Percentiles rank a stretch among this genome's conserved stretches.
Evolutionary conservation across 2,113 vertebrate species (phyloP).

Genomic region (Xerus inauris): DNA sequence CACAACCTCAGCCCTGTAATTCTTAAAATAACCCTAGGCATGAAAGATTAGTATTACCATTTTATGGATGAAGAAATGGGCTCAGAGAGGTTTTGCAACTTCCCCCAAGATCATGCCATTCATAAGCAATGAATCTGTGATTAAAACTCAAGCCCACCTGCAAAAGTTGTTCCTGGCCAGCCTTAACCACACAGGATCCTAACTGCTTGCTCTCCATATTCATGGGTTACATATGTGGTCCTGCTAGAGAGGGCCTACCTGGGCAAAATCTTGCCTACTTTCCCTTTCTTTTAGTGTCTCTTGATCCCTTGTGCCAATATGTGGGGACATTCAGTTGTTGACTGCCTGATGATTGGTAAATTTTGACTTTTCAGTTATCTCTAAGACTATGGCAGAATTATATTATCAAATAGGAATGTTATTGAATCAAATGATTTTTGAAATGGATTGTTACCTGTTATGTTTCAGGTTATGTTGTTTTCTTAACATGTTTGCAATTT

Average conservation of each 20-base stretch:
- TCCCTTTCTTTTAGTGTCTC: neutral
- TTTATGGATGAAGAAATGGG: conserved; percentile 26
- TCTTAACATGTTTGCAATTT: conserved; percentile 28
- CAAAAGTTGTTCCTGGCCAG: neutral
- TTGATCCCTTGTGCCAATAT: neutral
- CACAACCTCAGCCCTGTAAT: too few relatives aligned
- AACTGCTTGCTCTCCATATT: neutral
- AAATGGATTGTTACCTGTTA: neutral
- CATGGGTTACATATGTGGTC: neutral
- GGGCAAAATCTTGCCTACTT: neutral
- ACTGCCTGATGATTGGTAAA: neutral
- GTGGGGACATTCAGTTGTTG: neutral
- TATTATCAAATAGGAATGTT: neutral
- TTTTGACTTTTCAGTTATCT: neutral
- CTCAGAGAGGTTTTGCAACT: neutral
- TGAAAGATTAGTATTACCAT: neutral
- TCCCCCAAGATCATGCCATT: neutral
- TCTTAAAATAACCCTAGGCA: neutral
- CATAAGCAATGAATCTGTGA: conserved; percentile 29
- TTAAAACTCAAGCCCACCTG: neutral
- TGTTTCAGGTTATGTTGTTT: neutral
- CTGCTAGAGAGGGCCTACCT: neutral
- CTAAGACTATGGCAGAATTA: neutral
- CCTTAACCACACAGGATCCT: neutral
- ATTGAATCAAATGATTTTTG: neutral